A percentile compares a stretch with the other conserved stretches of the same genome.
Conservation (phyloP, 2,888 invertebrate species). For the Emesis furor region DNA sequence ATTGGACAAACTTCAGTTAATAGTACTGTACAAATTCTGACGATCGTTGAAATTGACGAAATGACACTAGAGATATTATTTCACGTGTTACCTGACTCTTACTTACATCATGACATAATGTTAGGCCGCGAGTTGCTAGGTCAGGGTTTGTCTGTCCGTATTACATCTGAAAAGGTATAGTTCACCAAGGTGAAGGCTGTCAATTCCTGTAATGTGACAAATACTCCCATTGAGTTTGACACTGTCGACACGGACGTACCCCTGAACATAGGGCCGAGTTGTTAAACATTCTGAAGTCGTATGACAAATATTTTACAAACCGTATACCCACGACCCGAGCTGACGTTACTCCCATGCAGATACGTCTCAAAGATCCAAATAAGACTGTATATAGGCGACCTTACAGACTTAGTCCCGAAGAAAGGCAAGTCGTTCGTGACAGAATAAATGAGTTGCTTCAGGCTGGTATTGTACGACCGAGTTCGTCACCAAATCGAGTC, state of each 20-base stretch:
- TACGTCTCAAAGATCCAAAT: constrained; percentile 29
- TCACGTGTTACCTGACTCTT: not conserved
- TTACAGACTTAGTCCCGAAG: constrained; percentile 26
- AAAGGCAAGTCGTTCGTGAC: constrained; percentile 19
- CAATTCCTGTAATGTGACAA: not conserved
- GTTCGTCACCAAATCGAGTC: too few relatives aligned
- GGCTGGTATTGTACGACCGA: too few relatives aligned
- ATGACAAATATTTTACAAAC: too few relatives aligned
- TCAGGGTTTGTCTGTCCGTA: not conserved
- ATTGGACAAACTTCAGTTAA: constrained; percentile 41
- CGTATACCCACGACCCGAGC: too few relatives aligned
- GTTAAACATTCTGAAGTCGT: too few relatives aligned
- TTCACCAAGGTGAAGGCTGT: not conserved
- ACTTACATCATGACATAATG: constrained; percentile 3
- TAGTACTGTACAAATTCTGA: constrained; percentile 49
- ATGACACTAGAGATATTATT: not conserved
- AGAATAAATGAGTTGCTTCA: constrained; percentile 17
- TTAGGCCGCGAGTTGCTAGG: not conserved
- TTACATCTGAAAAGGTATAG: not conserved
- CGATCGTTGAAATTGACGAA: not conserved
- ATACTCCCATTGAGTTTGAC: not conserved
- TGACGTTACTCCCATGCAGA: not conserved
- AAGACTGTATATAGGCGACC: constrained; percentile 31
- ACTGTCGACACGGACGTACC: not conserved
- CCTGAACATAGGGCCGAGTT: too few relatives aligned